Evolutionary conservation across 2,797 vertebrate genomes (phyloP), one percentile per base, ranked within the genome.

Genomic region (Typhlichthys subterraneus): DNA sequence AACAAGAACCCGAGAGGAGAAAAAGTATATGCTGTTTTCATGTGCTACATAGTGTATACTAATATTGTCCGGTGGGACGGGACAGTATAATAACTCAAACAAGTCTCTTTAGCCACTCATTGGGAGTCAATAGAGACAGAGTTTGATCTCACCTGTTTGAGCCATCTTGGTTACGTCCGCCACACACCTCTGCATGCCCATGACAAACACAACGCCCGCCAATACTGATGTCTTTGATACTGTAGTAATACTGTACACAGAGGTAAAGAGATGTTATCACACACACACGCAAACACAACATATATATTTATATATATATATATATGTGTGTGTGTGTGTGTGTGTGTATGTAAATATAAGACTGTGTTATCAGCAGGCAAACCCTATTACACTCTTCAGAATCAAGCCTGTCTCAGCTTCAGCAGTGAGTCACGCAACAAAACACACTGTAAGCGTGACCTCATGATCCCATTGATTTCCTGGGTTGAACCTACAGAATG

Each of bases 181-280:
- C 87, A 60, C 96, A 98, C 10, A 76, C 83, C 66, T 94, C 92
- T 3, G 96, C 95, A 13, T 98, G 96, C 2, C 96, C 96, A 3
- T 98, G 91, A 77, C 97, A 98, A 72, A 96, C 95, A 77, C 97
- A 98, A 31, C 90, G 92, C 33, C 96, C 97, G 6, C 96, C 96
- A 4, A 98, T 64, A 75, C 95, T 97, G 90, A 98, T 95, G 82
- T 98, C 96, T 88, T 98, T 97, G 86, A 98, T 95, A 72, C 96
- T 98, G 65, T 98, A 98, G 79, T 94, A 98, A 85, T 98, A 98
- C 96, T 98, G 82, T 67, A 2, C 63, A 62, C 54, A 82, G 57
- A 77, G 8, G 19, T 15, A 6, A 29, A 56, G 61, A 49, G 65
- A 73, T 8, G 2, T 71, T 74, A 67, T 72, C 62, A 63, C 55